These are phyloP conservation scores for Mythimna lalbum DNA, from an alignment of 2,888 invertebrate genomes.

Conservation along the genomic window DNA sequence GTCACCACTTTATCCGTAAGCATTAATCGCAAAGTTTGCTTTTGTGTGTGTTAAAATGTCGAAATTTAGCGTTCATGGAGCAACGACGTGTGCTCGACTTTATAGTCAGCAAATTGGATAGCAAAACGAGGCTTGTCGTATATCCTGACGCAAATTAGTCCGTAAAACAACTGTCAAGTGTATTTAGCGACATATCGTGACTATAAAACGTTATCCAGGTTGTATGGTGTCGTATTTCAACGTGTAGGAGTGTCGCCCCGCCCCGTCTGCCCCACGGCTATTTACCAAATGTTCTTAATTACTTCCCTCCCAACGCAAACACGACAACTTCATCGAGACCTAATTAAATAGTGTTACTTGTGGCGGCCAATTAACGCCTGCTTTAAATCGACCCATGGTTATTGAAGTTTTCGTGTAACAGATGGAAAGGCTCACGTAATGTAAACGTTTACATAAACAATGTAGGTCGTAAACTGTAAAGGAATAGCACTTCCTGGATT, in stretches of 20 bases:
- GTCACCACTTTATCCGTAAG: background rate
- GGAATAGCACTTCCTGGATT: slow-evolving; percentile 40
- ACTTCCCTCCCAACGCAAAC: slow-evolving; percentile 78
- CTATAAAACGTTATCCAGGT: slow-evolving; percentile 73
- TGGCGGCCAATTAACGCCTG: slow-evolving; percentile 51
- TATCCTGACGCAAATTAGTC: slow-evolving; percentile 46
- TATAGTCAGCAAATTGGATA: slow-evolving; percentile 43
- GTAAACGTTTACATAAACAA: slow-evolving; percentile 48
- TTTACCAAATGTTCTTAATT: slow-evolving; percentile 81
- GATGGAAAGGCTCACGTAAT: slow-evolving; percentile 45
- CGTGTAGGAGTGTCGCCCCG: slow-evolving; percentile 81
- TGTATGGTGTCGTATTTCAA: slow-evolving; percentile 73
- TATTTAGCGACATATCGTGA: slow-evolving; percentile 72
- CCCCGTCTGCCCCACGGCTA: slow-evolving; percentile 74
- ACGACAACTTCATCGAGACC: slow-evolving; percentile 75
- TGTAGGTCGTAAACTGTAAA: slow-evolving; percentile 29
- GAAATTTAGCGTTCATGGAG: slow-evolving; percentile 19
- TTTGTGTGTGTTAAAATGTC: slow-evolving; percentile 22
- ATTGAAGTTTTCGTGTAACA: slow-evolving; percentile 46
- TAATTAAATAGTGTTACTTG: slow-evolving; percentile 62
- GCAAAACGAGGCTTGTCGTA: slow-evolving; percentile 30
- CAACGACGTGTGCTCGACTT: slow-evolving; percentile 19
- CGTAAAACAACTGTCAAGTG: slow-evolving; percentile 63
- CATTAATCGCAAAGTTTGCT: slow-evolving; percentile 31
- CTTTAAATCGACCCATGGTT: slow-evolving; percentile 19